Conservation (phyloP, 2,113 vertebrate species). For the Nyctereutes procyonoides region DNA sequence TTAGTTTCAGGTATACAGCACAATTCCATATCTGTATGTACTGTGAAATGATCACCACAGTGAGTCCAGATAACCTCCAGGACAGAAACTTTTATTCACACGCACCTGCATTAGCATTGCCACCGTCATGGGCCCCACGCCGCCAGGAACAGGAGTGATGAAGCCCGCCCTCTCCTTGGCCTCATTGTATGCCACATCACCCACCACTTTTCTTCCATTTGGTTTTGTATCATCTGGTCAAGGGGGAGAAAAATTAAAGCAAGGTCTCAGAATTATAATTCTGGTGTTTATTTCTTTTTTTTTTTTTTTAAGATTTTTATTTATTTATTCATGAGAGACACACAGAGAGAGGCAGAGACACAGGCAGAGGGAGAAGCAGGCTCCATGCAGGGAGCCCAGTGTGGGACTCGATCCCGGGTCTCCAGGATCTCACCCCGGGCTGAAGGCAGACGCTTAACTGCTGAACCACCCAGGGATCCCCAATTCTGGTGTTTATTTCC, state of each 20-base stretch:
- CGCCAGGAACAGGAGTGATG: constrained; percentile 98
- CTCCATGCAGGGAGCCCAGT: no score
- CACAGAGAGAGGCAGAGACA: no score
- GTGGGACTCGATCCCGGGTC: no score
- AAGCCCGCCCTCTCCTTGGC: constrained; percentile 94
- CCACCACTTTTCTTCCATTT: constrained; percentile 94
- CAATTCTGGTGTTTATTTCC: not conserved
- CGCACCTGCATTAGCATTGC: constrained; percentile 98
- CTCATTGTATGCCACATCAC: constrained; percentile 92
- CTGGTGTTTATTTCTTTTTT: not conserved
- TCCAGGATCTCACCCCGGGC: no score
- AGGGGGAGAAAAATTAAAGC: not conserved
- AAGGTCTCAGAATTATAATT: not conserved
- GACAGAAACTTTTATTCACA: not conserved
- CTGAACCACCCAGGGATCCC: no score
- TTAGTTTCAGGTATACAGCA: not conserved
- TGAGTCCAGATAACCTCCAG: not conserved
- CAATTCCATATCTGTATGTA: not conserved
- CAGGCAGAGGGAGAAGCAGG: no score
- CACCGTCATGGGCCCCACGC: constrained; percentile 99
- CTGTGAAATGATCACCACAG: not conserved
- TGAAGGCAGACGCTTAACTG: no score
- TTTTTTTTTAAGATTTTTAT: no score
- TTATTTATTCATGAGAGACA: no score
- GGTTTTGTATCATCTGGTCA: constrained; percentile 91